Evolutionary conservation across 1,140 invertebrate genomes (phyloP), one percentile per base, ranked within the genome.

Genomic region (Drosophila bocqueti): DNA sequence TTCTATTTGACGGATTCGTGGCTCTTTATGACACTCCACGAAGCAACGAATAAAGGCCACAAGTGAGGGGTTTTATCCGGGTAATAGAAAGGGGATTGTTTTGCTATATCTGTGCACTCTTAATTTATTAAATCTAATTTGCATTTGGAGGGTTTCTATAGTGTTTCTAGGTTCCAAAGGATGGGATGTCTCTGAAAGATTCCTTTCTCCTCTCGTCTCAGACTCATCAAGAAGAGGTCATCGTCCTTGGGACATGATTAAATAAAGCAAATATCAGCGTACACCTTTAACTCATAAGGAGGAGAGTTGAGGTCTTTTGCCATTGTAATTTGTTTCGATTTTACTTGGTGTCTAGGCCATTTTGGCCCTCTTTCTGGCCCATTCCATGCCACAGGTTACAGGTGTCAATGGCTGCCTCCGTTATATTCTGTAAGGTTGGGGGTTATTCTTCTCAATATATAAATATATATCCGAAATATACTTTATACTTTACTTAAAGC

Each of bases 251-350:
- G 31, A 2, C 8, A 31, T 31, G 71, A 69, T 46, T 61, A 40
- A 54, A 46, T 46, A 24, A 46, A 46, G 13, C 29, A 76, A 76
- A 52, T 43, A 55, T 76, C 62, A 42, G 38, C 52, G 59, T 75
- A 75, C 69, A 52, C 1, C 36, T 11, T 16, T n/a, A 42, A 16
- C n/a, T 24, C 9, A 8, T 36, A 5, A 21, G 21, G 13, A 24
- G 36, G 11, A 26, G 16, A 4, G 45, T 46, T 24, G 40, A n/a
- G 34, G 13, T 55, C 18, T 13, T 43, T 1, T 11, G 46, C 2
- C 38, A 13, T 8, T n/a, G 18, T 21, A 42, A n/a, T n/a, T 26
- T 10, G 3, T 43, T 6, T 45, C 21, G 21, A 47, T 24, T 47
- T 15, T 8, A 24, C 15, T n/a, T n/a, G 45, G 13, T 4, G 45